Evolutionary conservation across 2,888 invertebrate species (phyloP).

Genomic region (Clostera curtula): DNA sequence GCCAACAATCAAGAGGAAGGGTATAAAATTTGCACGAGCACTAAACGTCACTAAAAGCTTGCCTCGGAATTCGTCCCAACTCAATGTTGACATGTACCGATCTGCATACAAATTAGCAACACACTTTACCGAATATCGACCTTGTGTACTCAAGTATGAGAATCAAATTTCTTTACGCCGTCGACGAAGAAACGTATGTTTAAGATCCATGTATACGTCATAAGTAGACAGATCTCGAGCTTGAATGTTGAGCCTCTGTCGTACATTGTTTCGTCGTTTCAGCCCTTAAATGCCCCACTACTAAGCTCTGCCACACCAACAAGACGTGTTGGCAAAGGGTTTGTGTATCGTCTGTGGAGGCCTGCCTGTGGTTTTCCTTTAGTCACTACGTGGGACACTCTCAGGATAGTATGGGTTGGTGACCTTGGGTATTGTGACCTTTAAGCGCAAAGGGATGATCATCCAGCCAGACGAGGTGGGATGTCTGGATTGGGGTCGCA

Average conservation of each 20-base stretch:
- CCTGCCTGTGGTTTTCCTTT: too few relatives aligned
- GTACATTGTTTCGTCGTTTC: too few relatives aligned
- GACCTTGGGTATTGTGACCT: too few relatives aligned
- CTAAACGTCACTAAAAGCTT: slow-evolving; percentile 30
- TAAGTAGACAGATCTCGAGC: slow-evolving; percentile 31
- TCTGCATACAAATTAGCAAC: slow-evolving; percentile 35
- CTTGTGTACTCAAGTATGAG: slow-evolving; percentile 5
- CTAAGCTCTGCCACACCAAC: too few relatives aligned
- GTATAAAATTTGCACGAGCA: slow-evolving; percentile 32
- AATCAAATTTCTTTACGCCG: slow-evolving; percentile 7
- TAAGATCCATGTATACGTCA: slow-evolving; percentile 25
- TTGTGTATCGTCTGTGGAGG: too few relatives aligned
- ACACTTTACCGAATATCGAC: slow-evolving; percentile 11
- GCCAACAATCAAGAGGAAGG: slow-evolving; percentile 21
- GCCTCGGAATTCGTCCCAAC: slow-evolving; percentile 24
- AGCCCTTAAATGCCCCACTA: too few relatives aligned
- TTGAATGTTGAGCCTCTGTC: slow-evolving; percentile 9
- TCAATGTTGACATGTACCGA: slow-evolving; percentile 31
- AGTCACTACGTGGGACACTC: too few relatives aligned
- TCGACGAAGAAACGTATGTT: slow-evolving; percentile 11
- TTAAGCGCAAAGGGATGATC: too few relatives aligned
- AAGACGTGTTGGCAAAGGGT: too few relatives aligned
- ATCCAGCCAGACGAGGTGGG: too few relatives aligned
- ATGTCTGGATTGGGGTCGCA: too few relatives aligned
- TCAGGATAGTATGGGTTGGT: too few relatives aligned